Evolutionary conservation across 2,113 vertebrate species (phyloP), one percentile per base, ranked within the genome.

Genomic region (Tenrec ecaudatus): DNA sequence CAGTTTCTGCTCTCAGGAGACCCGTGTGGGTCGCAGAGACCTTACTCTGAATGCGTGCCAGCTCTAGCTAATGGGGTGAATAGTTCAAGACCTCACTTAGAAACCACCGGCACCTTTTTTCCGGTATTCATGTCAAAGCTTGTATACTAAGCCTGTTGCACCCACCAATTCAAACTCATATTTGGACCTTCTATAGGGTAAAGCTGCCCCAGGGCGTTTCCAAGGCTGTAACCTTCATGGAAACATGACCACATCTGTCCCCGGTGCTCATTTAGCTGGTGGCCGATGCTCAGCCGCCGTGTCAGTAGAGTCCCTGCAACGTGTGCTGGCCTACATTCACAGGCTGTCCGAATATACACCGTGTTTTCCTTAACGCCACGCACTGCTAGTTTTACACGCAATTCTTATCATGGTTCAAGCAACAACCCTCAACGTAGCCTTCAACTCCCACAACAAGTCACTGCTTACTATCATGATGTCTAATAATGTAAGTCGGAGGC

Each of bases 391-490:
- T 97, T 98, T 99, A 80, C 99, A 99, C 93, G 97, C 99, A 81
- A 99, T 99, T 97, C 99, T 99, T 94, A 99, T 99, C 97, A 99
- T 99, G 99, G 99, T 99, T 90, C 99, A 99, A 97, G 99, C 99
- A 93, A 99, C 99, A 66, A 99, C 99, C 7, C 98, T 99, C 80
- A 99, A 99, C 20, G 99, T 99, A 77, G 99, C 99, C 93, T 99
- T 99, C 98, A 99, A 99, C 97, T 99, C 99, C 0, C 99, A 99
- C 97, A 99, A 99, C 97, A 99, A 99, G 97, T 99, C 99, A 9
- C 97, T 99, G 97, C 99, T 99, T 86, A 99, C 99, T 94, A 99
- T 99, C 97, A 99, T 99, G 99, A 99, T 99, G 99, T 99, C 99
- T 77, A 99, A 99, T 97, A 99, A 99, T 84, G 99, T 99, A 92